Evolutionary conservation across 2,888 invertebrate genomes (phyloP), one percentile per base, ranked within the genome.

Genomic region (Danaus chrysippus): DNA sequence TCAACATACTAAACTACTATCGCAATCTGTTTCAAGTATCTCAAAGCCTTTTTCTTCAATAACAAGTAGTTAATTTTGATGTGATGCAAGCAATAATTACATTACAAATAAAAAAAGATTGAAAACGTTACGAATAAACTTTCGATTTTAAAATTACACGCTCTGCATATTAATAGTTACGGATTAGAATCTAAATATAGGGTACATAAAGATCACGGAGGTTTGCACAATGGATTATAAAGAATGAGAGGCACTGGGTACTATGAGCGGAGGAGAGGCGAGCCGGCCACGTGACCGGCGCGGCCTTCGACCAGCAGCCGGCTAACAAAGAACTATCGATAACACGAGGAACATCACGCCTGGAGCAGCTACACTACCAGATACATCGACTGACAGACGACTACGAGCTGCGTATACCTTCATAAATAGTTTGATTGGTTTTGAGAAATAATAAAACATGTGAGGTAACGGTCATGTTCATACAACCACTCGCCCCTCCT

Each of bases 231-330:
- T 49, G 49, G 49, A 17, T 49, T 15, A 17, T 49, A 49, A 49
- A 49, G 49, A 49, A 49, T 49, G 17, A 17, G 23, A 34, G 23
- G 23, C 23, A 34, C 23, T 34, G 23, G n/a, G n/a, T n/a, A n/a
- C n/a, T 34, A 53, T 15, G 15, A 42, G 13, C 23, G 12, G 17
- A 54, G 54, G 23, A 58, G 62, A 54, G 44, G 62, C 62, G 42
- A 58, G 54, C 42, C 42, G 42, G 41, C n/a, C 17, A 41, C 58
- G 62, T 62, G 62, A 54, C 58, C 55, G n/a, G 10, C 11, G 42
- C 17, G 58, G 58, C 62, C 62, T 62, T 62, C 58, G 17, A 49
- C 10, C 49, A 17, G 8, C 49, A 10, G 17, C 10, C 1, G 17
- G 49, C 17, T 49, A 15, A 15, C 10, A 49, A 49, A 17, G 15